A percentile compares a stretch with the other conserved stretches of the same genome.
Evolutionary conservation across 2,888 invertebrate species (phyloP).

Genomic region (Ectobius pallidus): DNA sequence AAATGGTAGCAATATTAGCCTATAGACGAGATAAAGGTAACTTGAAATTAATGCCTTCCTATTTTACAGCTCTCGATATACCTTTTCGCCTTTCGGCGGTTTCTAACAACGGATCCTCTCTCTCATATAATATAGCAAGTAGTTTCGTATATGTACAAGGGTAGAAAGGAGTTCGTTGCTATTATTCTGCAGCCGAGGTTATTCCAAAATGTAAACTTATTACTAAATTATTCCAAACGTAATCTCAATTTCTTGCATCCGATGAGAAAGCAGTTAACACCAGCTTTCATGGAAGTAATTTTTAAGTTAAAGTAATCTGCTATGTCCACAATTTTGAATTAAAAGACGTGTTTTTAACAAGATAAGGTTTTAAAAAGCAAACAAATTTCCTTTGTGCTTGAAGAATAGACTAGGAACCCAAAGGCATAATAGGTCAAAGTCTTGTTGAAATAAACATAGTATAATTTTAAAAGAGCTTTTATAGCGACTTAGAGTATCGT

Average conservation of each 20-base stretch:
- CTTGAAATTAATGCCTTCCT: conserved; percentile 36
- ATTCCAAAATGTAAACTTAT: conserved; percentile 22
- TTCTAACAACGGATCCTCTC: not conserved
- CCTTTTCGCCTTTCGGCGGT: conserved; percentile 20
- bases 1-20: conserved; percentile 41
- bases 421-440: too few relatives aligned
- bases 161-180: not conserved
- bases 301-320: not conserved
- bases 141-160: conserved; percentile 10
- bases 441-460: too few relatives aligned
- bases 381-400: too few relatives aligned
- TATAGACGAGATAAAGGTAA: conserved; percentile 39
- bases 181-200: not conserved
- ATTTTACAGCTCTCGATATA: conserved; percentile 19
- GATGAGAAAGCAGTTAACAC: not conserved
- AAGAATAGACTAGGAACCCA: too few relatives aligned
- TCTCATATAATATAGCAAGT: not conserved
- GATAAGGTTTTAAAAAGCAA: not conserved
- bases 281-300: not conserved
- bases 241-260: conserved; percentile 15
- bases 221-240: conserved; percentile 16
- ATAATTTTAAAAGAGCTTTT: too few relatives aligned
- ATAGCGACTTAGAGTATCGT: too few relatives aligned
- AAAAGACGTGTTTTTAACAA: not conserved
- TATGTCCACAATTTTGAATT: not conserved